Conservation (phyloP, 2,888 invertebrate species). For the Luperina testacea region DNA sequence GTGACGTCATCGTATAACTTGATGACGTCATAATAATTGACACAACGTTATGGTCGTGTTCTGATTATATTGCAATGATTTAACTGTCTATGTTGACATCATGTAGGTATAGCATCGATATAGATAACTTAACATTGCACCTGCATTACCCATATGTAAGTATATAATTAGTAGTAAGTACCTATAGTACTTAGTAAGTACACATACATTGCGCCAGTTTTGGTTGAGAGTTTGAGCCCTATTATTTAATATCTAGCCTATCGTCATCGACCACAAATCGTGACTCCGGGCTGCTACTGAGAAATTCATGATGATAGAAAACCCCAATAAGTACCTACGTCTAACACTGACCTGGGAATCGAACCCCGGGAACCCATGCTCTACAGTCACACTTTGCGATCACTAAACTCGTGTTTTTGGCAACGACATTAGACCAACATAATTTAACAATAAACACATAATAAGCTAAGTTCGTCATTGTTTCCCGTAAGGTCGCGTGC, state of each 20-base stretch:
- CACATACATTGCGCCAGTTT: background rate
- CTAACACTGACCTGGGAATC: background rate
- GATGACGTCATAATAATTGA: constrained; percentile 17
- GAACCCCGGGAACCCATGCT: background rate
- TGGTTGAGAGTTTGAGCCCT: background rate
- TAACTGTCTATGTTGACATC: background rate
- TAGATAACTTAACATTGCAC: background rate
- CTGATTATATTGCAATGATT: background rate
- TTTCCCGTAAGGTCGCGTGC: constrained; percentile 83
- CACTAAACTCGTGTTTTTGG: background rate
- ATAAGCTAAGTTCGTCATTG: constrained; percentile 1
- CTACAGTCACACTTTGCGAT: no score
- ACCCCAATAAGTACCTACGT: no score
- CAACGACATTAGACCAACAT: background rate
- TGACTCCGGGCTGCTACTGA: no score
- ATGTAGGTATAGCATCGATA: background rate
- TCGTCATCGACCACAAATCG: background rate
- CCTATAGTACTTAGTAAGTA: background rate
- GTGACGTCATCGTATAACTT: constrained; percentile 11
- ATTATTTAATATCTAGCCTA: background rate
- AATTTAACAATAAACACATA: background rate
- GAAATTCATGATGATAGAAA: background rate
- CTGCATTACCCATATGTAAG: background rate
- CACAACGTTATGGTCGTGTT: background rate
- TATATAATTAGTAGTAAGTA: background rate